Evolutionary conservation across 2,113 vertebrate genomes (phyloP).

Genomic region (Spilogale gracilis): DNA sequence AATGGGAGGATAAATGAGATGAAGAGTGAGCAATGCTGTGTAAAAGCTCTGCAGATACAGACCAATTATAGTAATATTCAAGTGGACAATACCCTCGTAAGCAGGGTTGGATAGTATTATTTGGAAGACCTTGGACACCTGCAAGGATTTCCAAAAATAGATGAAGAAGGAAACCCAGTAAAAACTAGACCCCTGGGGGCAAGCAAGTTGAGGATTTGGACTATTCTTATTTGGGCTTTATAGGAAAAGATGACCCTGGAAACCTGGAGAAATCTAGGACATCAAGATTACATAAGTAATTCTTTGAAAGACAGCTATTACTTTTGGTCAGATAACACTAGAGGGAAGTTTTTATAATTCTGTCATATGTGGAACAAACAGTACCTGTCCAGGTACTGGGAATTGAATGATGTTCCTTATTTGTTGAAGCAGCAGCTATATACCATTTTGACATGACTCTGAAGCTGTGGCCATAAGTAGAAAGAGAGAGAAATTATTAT

Average conservation of each 20-base stretch:
- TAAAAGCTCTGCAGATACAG: background rate
- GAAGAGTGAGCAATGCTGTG: background rate
- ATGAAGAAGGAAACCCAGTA: background rate
- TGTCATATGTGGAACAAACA: slow-evolving; percentile 43
- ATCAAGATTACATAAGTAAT: slow-evolving; percentile 66
- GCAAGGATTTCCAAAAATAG: background rate
- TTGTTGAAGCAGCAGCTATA: slow-evolving; percentile 17
- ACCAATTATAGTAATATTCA: background rate
- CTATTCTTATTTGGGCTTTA: slow-evolving; percentile 46
- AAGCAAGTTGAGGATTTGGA: background rate
- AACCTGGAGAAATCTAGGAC: slow-evolving; percentile 68
- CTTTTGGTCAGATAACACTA: slow-evolving; percentile 63
- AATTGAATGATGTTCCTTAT: slow-evolving; percentile 25
- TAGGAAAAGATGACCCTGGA: slow-evolving; percentile 63
- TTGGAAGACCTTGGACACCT: background rate
- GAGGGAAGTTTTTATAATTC: slow-evolving; percentile 51
- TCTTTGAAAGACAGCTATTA: slow-evolving; percentile 70
- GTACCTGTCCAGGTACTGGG: slow-evolving; percentile 32
- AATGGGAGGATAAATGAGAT: slow-evolving; percentile 34
- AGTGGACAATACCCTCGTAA: background rate
- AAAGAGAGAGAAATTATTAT: background rate
- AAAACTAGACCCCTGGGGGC: background rate
- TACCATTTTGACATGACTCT: slow-evolving; percentile 31
- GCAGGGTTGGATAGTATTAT: background rate
- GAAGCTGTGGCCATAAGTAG: background rate